Evolutionary conservation across 2,113 vertebrate species (phyloP).

Genomic region (Otocyon megalotis): DNA sequence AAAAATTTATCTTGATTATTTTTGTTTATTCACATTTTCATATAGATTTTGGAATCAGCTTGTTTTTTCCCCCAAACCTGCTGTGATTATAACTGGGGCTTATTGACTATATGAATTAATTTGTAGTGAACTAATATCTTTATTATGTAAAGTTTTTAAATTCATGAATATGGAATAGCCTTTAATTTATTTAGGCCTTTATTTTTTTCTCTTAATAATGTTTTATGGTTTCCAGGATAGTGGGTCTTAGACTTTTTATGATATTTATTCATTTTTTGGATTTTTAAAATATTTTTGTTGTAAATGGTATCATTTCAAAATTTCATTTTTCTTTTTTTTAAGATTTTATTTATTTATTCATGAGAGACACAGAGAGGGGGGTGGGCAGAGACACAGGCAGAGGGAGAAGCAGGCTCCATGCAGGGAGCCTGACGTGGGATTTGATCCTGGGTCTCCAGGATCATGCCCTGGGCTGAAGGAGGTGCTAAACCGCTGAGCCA

Average conservation of each 20-base stretch:
- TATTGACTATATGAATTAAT: not conserved
- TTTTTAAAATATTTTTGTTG: not conserved
- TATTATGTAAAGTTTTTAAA: not conserved
- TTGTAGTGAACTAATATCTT: not conserved
- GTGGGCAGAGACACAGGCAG: no score
- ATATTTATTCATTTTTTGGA: not conserved
- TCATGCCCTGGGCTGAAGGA: no score
- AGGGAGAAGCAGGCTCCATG: no score
- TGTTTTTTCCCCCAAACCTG: not conserved
- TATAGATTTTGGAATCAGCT: conserved; percentile 2
- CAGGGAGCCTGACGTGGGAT: no score
- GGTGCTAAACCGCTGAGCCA: no score
- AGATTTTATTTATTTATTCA: no score
- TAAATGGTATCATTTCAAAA: not conserved
- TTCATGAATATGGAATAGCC: not conserved
- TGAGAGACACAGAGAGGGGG: no score
- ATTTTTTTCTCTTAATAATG: not conserved
- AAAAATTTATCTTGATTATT: not conserved
- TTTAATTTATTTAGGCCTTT: not conserved
- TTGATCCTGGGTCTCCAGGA: no score
- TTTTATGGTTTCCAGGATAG: not conserved
- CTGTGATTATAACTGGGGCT: not conserved
- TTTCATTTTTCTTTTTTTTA: not conserved
- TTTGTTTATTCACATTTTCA: not conserved
- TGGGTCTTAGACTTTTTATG: not conserved